Percentiles rank a stretch among this genome's conserved stretches.
These are phyloP conservation scores for Triplophysa tibetana DNA, from an alignment of 2,113 vertebrate genomes.

Conservation along the genomic window DNA sequence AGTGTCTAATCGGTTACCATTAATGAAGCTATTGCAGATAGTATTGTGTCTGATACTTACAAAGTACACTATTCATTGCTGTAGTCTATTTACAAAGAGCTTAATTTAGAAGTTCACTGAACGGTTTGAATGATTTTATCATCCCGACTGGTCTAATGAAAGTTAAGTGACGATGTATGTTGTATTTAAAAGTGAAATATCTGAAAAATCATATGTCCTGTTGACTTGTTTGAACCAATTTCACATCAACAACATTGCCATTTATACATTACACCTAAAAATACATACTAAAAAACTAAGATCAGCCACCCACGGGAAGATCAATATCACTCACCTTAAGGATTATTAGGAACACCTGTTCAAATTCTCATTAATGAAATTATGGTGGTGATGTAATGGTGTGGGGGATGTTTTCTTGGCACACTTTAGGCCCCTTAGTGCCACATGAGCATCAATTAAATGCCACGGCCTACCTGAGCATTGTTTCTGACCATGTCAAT, in stretches of 20 bases:
- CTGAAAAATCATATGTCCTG: no score
- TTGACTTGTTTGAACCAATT: conserved; percentile 43
- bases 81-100: neutral
- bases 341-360: no score
- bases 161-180: neutral
- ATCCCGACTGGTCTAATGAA: neutral
- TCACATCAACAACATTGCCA: conserved; percentile 41
- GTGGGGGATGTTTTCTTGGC: no score
- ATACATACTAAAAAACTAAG: conserved; percentile 70
- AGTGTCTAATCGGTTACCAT: conserved; percentile 4
- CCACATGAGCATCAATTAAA: no score
- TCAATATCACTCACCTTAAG: no score
- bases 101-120: neutral
- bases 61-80: neutral
- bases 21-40: neutral
- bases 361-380: no score
- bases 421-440: no score
- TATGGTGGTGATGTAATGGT: no score
- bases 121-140: neutral
- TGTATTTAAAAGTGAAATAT: no score
- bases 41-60: neutral
- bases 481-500: no score
- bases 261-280: conserved; percentile 62
- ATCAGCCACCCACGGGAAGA: conserved; percentile 57
- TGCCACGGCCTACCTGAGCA: no score